phyloP scores from a whole-genome alignment of 2,797 vertebrate species.

The Thripadectes ignobilis region DNA sequence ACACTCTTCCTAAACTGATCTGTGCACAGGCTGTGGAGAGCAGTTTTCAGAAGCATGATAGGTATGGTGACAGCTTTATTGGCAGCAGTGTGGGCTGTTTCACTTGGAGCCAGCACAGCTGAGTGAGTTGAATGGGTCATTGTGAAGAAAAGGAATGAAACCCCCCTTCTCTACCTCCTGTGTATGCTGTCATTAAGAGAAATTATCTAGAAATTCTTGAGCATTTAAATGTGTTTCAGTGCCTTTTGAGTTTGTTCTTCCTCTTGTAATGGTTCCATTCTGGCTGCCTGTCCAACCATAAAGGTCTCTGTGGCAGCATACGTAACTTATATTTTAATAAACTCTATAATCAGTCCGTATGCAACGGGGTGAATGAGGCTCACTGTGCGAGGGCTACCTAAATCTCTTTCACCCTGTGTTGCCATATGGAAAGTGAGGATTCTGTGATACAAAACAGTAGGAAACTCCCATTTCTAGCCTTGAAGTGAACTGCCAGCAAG shows the following conservation, averaged over 20 bases:
- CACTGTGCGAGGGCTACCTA: not conserved
- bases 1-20: not conserved
- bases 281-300: not conserved
- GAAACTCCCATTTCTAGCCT: not conserved
- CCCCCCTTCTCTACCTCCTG: not conserved
- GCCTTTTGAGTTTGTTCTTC: not conserved
- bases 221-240: not conserved
- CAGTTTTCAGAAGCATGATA: not conserved
- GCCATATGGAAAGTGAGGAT: not conserved
- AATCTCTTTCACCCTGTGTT: not conserved
- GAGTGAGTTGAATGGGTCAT: not conserved
- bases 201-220: not conserved
- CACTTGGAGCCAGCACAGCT: not conserved
- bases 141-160: constrained; percentile 8
- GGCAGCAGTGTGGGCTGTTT: not conserved
- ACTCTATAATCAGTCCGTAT: not conserved
- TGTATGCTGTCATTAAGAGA: not conserved
- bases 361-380: not conserved
- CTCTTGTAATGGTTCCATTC: not conserved
- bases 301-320: not conserved
- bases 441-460: not conserved
- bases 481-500: not conserved
- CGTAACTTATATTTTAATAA: not conserved
- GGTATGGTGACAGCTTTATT: constrained; percentile 1
- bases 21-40: not conserved